Evolutionary conservation across 2,113 vertebrate species (phyloP), one percentile per base, ranked within the genome.

Genomic region (Tachysurus fulvidraco): DNA sequence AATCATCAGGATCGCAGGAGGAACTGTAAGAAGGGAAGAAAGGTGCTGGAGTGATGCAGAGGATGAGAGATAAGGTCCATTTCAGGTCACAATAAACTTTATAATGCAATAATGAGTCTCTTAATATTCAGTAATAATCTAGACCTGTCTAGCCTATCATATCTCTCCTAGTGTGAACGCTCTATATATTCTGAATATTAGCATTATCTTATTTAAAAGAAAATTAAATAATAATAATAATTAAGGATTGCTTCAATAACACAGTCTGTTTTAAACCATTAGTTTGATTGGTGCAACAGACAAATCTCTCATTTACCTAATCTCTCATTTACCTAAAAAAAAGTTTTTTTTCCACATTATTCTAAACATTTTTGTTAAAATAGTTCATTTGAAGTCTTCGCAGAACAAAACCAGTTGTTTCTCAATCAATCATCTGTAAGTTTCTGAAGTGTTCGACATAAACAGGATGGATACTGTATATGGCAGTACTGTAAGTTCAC

Each of bases 1-100:
- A 88, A 64, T n/a, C 59, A 69, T 67, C 11, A 91, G 95, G 95
- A 92, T 88, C 92, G 95, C 89, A 92, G 93, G 94, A 93, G 91
- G 46, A 89, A 91, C 88, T 86, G 71, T 83, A 81, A 88, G 90
- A 19, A 44, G 60, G 52, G 55, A 71, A 13, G 14, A 87, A n/a
- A 57, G 73, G 83, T 83, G 46, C 28, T 41, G 87, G 91, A 78
- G 65, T 86, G 90, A 90, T 86, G 80, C 86, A 52, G 83, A 57
- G 71, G 36, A 71, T 55, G n/a, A 76, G 19, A 57, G 41, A 67
- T 36, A 21, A 69, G 21, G 76, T 83, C 12, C 41, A 41, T 46
- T 41, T 83, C n/a, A 71, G 60, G 25, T 36, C 30, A 52, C 30
- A 74, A 19, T 23, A 13, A 74, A 7, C 46, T 7, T 50, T 7